These are phyloP conservation scores for Asarcornis scutulata DNA, from an alignment of 2,113 vertebrate genomes.

Conservation along the genomic window DNA sequence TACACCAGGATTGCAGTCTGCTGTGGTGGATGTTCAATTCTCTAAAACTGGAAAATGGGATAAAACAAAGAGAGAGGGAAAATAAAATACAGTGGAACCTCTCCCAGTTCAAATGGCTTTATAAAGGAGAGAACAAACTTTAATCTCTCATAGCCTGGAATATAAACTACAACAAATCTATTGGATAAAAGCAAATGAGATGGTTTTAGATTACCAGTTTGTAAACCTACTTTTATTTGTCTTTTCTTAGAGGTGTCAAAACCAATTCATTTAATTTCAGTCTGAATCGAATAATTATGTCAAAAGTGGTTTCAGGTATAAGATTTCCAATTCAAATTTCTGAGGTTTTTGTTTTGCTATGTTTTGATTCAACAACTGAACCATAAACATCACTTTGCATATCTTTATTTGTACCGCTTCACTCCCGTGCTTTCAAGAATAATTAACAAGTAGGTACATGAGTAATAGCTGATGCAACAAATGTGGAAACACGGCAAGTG, in stretches of 20 bases:
- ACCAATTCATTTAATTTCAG: background rate
- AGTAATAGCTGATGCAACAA: constrained; percentile 13
- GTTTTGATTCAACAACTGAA: background rate
- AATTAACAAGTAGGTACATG: background rate
- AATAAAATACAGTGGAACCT: background rate
- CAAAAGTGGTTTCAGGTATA: background rate
- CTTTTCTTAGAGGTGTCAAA: background rate
- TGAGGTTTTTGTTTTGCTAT: background rate
- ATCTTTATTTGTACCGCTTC: background rate
- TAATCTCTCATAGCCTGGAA: background rate
- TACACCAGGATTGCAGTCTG: background rate
- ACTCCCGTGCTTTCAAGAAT: background rate
- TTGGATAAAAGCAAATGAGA: background rate
- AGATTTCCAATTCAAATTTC: background rate
- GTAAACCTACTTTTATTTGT: background rate
- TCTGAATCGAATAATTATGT: background rate
- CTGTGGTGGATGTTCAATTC: background rate
- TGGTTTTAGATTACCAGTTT: background rate
- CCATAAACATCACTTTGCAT: background rate
- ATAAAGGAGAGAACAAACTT: background rate
- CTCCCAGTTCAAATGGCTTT: background rate
- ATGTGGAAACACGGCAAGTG: background rate
- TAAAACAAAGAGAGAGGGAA: background rate
- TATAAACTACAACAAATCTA: background rate
- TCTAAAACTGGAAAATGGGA: background rate